These are phyloP conservation scores for Pao palembangensis DNA, from an alignment of 2,113 vertebrate genomes.

Conservation along the genomic window DNA sequence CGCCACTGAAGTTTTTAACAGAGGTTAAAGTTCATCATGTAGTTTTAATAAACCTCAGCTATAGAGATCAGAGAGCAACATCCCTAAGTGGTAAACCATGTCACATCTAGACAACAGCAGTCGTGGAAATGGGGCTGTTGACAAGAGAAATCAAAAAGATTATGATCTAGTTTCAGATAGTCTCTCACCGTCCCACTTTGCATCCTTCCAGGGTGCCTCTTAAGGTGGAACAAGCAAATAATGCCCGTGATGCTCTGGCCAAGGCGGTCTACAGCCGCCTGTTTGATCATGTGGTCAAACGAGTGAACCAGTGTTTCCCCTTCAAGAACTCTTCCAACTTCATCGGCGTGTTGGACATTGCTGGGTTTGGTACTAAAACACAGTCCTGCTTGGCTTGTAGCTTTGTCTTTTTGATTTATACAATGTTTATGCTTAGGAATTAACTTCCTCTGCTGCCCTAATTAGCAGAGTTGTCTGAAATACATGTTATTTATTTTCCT, in stretches of 20 bases:
- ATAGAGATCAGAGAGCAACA: conserved; percentile 2
- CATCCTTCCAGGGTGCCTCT: conserved; percentile 84
- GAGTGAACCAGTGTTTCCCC: conserved; percentile 96
- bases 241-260: conserved; percentile 92
- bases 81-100: conserved; percentile 6
- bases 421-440: conserved; percentile 13
- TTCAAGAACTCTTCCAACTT: conserved; percentile 90
- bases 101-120: conserved; percentile 16
- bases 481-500: conserved; percentile 35
- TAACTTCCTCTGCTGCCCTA: conserved; percentile 25
- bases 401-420: too few relatives aligned
- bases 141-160: background rate
- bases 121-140: conserved; percentile 27
- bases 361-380: conserved; percentile 87
- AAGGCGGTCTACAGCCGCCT: conserved; percentile 96
- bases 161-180: conserved; percentile 49
- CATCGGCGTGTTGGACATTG: conserved; percentile 97
- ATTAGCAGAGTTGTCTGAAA: conserved; percentile 47
- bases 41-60: conserved; percentile 22
- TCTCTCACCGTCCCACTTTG: conserved; percentile 45
- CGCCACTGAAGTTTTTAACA: conserved; percentile 17
- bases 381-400: too few relatives aligned
- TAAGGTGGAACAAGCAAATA: conserved; percentile 98
- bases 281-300: conserved; percentile 95
- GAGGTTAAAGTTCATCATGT: conserved; percentile 39